Percentiles rank a stretch among this genome's conserved stretches.
Evolutionary conservation across 64 coral and sea anemone species (phyloP).

Genomic region (Montipora capricornis): DNA sequence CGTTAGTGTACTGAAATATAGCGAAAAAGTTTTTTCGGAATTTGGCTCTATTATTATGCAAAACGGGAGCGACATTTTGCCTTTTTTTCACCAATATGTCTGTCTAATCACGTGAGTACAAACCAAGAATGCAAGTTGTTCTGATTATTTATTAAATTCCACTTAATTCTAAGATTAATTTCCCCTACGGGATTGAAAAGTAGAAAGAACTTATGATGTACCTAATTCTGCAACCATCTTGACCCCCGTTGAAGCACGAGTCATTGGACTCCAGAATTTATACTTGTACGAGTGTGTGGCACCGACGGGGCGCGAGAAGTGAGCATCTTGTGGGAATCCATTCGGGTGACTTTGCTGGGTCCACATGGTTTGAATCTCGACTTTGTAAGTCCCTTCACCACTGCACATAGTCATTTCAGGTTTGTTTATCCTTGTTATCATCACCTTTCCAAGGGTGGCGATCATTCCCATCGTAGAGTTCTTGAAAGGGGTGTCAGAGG

Average conservation of each 20-base stretch:
- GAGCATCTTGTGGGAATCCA: neutral
- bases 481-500: neutral
- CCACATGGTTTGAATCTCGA: constrained; percentile 20
- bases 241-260: neutral
- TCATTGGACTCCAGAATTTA: constrained; percentile 23
- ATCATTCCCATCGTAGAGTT: neutral
- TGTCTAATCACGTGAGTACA: too few species aligned
- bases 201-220: neutral
- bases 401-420: neutral
- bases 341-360: neutral
- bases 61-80: too few species aligned
- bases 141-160: too few species aligned
- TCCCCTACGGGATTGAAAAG: neutral
- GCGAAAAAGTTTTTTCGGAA: too few species aligned
- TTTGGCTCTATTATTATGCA: too few species aligned
- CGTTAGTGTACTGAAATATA: too few species aligned
- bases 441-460: neutral
- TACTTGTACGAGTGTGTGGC: constrained; percentile 23
- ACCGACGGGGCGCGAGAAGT: constrained; percentile 1
- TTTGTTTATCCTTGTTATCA: neutral
- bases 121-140: too few species aligned
- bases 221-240: constrained; percentile 16
- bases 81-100: too few species aligned
- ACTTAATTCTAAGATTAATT: too few species aligned
- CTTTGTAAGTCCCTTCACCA: neutral